Percentiles rank a stretch among this genome's conserved stretches.
phyloP scores from a whole-genome alignment of 2,888 invertebrate genomes.

The Geophilus truncorum region DNA sequence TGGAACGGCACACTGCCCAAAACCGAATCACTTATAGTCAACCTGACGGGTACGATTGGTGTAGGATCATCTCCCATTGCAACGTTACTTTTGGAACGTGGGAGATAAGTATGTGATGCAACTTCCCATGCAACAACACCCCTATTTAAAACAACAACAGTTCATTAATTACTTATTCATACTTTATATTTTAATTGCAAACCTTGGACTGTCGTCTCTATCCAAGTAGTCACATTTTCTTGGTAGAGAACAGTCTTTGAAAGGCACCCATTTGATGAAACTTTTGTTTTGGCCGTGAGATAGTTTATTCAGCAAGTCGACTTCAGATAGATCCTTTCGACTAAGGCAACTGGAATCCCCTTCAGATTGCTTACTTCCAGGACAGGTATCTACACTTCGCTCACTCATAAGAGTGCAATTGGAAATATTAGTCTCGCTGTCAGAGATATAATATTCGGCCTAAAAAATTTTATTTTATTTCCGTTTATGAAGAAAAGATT shows the following conservation, averaged over 20 bases:
- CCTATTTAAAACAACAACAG: background rate
- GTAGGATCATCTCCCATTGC: background rate
- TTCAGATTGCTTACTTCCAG: background rate
- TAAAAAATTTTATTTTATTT: background rate
- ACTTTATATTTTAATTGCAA: no score
- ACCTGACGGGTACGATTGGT: background rate
- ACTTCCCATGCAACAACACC: constrained; percentile 28
- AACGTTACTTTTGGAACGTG: constrained; percentile 15
- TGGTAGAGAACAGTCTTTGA: background rate
- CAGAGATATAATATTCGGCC: background rate
- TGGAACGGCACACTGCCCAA: background rate
- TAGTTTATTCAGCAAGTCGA: background rate
- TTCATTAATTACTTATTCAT: no score
- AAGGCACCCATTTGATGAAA: constrained; percentile 25
- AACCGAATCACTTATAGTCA: constrained; percentile 29
- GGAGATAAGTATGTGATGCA: background rate
- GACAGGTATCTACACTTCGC: background rate
- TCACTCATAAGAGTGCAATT: background rate
- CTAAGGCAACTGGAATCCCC: background rate
- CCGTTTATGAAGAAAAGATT: no score
- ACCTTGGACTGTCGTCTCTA: constrained; percentile 18
- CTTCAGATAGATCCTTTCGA: background rate
- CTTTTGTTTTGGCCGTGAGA: constrained; percentile 2
- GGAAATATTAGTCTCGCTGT: background rate
- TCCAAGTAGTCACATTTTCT: constrained; percentile 14